Percentiles rank a stretch among this genome's conserved stretches.
These are phyloP conservation scores for Centropus unirufus DNA, from an alignment of 2,113 vertebrate species.

Conservation along the genomic window DNA sequence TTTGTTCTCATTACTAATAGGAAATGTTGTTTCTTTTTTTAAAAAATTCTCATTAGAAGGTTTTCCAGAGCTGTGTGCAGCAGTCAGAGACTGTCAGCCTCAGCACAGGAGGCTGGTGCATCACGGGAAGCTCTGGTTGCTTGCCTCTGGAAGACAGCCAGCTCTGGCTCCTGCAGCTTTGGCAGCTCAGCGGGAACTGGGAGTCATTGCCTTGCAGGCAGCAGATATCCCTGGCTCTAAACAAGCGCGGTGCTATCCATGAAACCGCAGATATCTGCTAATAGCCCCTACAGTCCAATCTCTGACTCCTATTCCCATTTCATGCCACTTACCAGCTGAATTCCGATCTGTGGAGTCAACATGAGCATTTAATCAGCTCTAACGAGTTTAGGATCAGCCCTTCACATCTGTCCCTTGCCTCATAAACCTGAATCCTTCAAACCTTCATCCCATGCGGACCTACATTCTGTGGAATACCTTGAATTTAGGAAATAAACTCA, in stretches of 20 bases:
- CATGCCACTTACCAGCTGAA: background rate
- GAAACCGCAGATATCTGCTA: background rate
- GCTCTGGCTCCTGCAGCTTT: background rate
- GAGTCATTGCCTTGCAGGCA: background rate
- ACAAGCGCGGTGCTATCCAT: background rate
- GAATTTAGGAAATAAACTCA: background rate
- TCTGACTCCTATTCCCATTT: background rate
- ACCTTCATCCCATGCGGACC: fast-evolving
- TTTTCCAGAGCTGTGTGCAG: background rate
- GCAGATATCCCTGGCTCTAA: background rate
- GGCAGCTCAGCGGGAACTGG: background rate
- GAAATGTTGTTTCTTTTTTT: fast-evolving
- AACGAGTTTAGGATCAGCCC: background rate
- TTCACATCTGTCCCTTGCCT: background rate
- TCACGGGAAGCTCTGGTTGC: background rate
- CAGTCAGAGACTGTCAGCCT: background rate
- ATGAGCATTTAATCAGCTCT: background rate
- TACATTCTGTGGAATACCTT: background rate
- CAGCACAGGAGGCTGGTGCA: background rate
- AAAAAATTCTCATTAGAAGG: background rate
- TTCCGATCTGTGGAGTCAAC: background rate
- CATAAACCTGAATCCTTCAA: background rate
- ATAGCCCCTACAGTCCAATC: background rate
- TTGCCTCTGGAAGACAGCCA: background rate
- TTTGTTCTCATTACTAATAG: background rate